Evolutionary conservation across 2,888 invertebrate species (phyloP).

Genomic region (Catotricha subobsoleta): DNA sequence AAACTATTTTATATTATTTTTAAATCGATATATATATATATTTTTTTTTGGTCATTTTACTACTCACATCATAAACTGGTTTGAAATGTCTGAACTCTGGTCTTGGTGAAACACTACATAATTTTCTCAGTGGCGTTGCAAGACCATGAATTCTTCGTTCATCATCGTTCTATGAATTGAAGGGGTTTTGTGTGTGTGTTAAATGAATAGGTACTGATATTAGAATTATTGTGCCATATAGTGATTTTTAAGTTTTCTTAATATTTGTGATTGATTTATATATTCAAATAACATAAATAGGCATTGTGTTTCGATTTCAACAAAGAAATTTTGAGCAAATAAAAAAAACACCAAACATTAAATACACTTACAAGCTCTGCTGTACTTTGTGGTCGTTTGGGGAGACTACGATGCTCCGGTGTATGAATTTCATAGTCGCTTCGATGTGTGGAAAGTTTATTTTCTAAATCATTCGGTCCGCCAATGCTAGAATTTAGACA

Average conservation of each 20-base stretch:
- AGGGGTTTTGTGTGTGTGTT: constrained; percentile 10
- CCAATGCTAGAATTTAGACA: constrained; percentile 18
- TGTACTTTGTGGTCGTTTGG: constrained; percentile 29
- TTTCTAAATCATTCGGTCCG: constrained; percentile 23
- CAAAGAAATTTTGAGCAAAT: too few relatives aligned
- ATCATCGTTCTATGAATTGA: constrained; percentile 29
- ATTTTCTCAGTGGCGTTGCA: constrained; percentile 31
- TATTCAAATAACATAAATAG: background rate
- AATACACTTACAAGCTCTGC: constrained; percentile 30
- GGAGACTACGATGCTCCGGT: constrained; percentile 33
- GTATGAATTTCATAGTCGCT: constrained; percentile 46
- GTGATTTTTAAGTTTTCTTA: too few relatives aligned
- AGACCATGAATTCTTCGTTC: constrained; percentile 31
- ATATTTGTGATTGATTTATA: background rate
- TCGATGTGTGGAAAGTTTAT: constrained; percentile 34
- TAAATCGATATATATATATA: too few relatives aligned
- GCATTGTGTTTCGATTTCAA: background rate
- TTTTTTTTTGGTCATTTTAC: background rate
- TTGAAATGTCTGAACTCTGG: constrained; percentile 31
- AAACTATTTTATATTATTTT: too few relatives aligned
- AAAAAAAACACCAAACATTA: background rate
- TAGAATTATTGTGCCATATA: background rate
- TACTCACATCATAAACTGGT: constrained; percentile 29
- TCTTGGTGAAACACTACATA: constrained; percentile 31
- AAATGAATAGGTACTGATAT: background rate